Conservation (phyloP, 2,888 invertebrate species). For the Augiades crinisus region DNA sequence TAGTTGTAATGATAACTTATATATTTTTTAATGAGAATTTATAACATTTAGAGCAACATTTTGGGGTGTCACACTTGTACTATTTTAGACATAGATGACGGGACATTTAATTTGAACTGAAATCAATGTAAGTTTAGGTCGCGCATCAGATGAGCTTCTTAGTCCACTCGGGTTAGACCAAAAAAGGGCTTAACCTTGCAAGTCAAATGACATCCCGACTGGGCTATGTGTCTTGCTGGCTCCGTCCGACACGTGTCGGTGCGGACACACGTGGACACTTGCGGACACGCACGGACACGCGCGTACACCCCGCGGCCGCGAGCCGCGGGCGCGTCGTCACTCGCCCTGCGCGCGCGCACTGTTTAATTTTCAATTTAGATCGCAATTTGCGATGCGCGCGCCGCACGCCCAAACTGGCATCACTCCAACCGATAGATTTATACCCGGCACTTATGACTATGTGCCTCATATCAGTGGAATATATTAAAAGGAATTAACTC, state of each 20-base stretch:
- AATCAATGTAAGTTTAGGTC: no score
- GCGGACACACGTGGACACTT: background rate
- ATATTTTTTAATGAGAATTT: no score
- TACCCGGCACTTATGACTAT: slow-evolving; percentile 51
- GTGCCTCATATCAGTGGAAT: slow-evolving; percentile 50
- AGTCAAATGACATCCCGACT: no score
- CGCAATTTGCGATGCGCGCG: slow-evolving; percentile 78
- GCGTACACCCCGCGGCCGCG: background rate
- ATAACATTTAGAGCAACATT: no score
- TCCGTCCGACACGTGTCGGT: background rate
- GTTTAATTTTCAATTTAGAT: slow-evolving; percentile 83
- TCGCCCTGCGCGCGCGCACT: slow-evolving; percentile 48
- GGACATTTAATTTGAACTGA: no score
- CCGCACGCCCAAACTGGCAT: slow-evolving; percentile 75
- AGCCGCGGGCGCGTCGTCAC: slow-evolving; percentile 40
- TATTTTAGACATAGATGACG: no score
- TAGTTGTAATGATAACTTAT: no score
- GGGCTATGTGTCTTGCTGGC: no score
- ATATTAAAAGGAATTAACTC: slow-evolving; percentile 76
- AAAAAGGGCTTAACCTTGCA: no score
- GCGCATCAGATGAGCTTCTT: no score
- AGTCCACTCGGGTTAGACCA: no score
- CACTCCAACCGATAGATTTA: slow-evolving; percentile 74
- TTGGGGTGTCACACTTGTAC: no score
- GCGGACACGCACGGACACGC: slow-evolving; percentile 2